phyloP scores from a whole-genome alignment of 2,888 invertebrate species.

The Muscina levida region DNA sequence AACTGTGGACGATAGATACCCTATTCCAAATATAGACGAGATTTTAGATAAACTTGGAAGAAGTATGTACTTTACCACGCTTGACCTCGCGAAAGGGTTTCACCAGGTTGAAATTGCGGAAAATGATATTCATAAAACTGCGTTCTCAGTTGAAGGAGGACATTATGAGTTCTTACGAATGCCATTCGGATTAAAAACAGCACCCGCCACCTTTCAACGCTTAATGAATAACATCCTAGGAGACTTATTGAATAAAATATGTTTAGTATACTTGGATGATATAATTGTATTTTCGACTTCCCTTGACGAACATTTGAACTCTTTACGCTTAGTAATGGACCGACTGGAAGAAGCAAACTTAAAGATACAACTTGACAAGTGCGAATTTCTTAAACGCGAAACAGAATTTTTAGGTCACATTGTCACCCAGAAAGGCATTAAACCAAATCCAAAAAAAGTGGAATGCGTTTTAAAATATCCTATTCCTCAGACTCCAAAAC shows the following conservation, averaged over 20 bases:
- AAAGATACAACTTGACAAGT: neutral
- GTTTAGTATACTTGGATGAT: neutral
- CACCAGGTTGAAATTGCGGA: constrained; percentile 53
- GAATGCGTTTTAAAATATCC: neutral
- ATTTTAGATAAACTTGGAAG: constrained; percentile 2
- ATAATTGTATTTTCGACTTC: neutral
- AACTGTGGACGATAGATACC: constrained; percentile 10
- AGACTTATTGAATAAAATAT: too few species aligned
- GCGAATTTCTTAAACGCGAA: neutral
- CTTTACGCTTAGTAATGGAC: neutral
- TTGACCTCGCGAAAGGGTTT: constrained; percentile 62
- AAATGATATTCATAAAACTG: constrained; percentile 60
- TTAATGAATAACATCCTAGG: constrained; percentile 48
- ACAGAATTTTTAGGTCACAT: neutral
- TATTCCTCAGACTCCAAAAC: neutral
- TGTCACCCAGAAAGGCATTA: neutral
- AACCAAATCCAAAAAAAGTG: neutral
- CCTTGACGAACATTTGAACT: neutral
- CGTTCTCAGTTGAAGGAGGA: constrained; percentile 53
- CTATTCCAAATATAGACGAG: constrained; percentile 23
- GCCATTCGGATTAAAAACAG: constrained; percentile 67
- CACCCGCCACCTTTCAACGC: constrained; percentile 66
- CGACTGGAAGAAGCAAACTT: neutral
- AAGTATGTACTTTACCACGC: constrained; percentile 56
- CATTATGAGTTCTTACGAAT: constrained; percentile 65